Base-by-base conservation (phyloP, 2,888 invertebrate species). In the Diaprepes abbreviatus region DNA sequence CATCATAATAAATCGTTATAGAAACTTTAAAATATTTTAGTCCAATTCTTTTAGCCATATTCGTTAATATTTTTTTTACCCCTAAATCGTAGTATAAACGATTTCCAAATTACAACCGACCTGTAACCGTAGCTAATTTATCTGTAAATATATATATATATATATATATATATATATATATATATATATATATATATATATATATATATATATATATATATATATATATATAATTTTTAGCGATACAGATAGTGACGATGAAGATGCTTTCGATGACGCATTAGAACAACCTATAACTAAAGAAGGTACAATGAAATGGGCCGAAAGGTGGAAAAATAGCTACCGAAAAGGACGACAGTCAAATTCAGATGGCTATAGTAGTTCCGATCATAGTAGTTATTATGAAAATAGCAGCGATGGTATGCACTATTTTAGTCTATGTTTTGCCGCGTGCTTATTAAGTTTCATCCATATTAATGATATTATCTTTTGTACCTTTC, bases 261-360 rank as follows among this genome's bases (percentile, higher is more conserved):
- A 89, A 70, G 90, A 89, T 78, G 88, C 88, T 16, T 91, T 87
- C 77, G 91, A 91, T 78, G 91, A 91, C 80, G 91, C 90, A 4
- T 86, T 90, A 74, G 91, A 90, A 74, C 87, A 88, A 74, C 88
- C 88, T 3, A 81, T 88, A 40, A 89, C 88, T n/a, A 88, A 88
- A 55, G 89, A 89, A 77, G 91, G 91, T 76, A 92, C 91, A 0
- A 83, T 91, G 58, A 88, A 90, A 76, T 84, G 91, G 77, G 91
- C 91, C 0, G 90, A 91, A 75, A 88, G 89, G 72, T 91, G 90
- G 89, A 90, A 90, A 43, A 83, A 87, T 63, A 83, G 88, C 24
- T 89, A 89, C 68, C 78, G 78, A 35, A 82, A 82, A 70, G 75
- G 75, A 43, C 79, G 81, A 76, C 77, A 79, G 54, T 80, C 82